These are phyloP conservation scores for Acrossocheilus fasciatus DNA, from an alignment of 2,797 vertebrate genomes.

Conservation along the genomic window DNA sequence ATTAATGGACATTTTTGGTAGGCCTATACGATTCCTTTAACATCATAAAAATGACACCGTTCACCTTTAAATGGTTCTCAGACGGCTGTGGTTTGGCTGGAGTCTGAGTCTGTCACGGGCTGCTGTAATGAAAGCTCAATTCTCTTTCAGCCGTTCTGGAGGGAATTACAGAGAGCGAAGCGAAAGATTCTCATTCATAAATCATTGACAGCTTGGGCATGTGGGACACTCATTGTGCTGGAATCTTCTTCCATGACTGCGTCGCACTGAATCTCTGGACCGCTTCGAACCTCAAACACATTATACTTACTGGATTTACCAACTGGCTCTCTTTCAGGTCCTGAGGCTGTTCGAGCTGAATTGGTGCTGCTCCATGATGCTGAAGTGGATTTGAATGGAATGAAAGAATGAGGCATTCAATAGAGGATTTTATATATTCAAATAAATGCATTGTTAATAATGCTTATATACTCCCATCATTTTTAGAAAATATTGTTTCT, in stretches of 20 bases:
- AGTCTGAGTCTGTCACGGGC: conserved; percentile 9
- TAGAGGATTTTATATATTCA: neutral
- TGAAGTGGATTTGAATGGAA: neutral
- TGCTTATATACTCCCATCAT: neutral
- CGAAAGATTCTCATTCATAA: conserved; percentile 29
- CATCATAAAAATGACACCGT: neutral
- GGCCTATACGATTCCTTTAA: neutral
- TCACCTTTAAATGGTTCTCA: neutral
- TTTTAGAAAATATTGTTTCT: neutral
- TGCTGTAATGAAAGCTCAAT: conserved; percentile 6
- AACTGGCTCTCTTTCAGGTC: neutral
- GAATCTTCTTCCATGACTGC: conserved; percentile 1
- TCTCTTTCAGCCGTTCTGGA: neutral
- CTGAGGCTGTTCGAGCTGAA: no score
- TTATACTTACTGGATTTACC: neutral
- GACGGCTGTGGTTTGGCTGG: neutral
- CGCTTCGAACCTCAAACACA: neutral
- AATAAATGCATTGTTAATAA: neutral
- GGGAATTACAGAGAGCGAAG: neutral
- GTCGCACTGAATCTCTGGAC: neutral
- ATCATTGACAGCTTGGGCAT: conserved; percentile 20
- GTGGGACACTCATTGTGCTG: neutral
- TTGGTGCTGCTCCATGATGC: neutral
- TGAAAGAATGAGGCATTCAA: neutral
- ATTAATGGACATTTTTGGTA: conserved; percentile 12